Evolutionary conservation across 2,888 invertebrate species (phyloP).

Genomic region (Mythimna impura): DNA sequence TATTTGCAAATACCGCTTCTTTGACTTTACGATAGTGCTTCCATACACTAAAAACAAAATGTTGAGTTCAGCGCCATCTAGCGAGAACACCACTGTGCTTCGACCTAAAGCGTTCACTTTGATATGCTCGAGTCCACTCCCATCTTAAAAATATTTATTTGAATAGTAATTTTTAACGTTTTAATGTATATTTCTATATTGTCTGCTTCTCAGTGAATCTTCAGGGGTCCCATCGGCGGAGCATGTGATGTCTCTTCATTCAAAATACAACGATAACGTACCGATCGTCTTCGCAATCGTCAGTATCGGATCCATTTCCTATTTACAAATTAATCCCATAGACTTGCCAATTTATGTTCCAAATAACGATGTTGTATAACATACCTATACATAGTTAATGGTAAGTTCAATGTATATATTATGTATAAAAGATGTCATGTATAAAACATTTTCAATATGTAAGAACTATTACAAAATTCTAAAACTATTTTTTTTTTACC

Average conservation of each 20-base stretch:
- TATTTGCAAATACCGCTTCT: too few species aligned
- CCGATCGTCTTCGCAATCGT: constrained; percentile 85
- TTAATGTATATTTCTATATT: not conserved
- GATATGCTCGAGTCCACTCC: too few species aligned
- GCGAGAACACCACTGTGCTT: too few species aligned
- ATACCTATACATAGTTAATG: not conserved
- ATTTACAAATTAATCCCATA: constrained; percentile 82
- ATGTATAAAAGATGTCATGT: constrained; percentile 25
- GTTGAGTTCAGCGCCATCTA: too few species aligned
- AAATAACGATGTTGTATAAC: constrained; percentile 62
- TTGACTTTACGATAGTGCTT: too few species aligned
- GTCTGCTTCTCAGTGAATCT: constrained; percentile 74
- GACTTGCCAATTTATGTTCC: constrained; percentile 79
- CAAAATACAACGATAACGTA: constrained; percentile 77
- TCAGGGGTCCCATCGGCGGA: constrained; percentile 73
- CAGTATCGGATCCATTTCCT: constrained; percentile 82
- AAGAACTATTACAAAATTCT: constrained; percentile 10
- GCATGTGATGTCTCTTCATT: constrained; percentile 75
- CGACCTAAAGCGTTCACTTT: too few species aligned
- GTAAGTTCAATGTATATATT: constrained; percentile 27
- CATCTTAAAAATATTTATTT: too few species aligned
- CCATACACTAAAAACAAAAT: too few species aligned
- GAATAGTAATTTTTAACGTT: too few species aligned
- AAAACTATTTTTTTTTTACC: not conserved
- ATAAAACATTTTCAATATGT: not conserved